phyloP scores from a whole-genome alignment of 2,888 invertebrate species.

The Drosophila trichaetosa region DNA sequence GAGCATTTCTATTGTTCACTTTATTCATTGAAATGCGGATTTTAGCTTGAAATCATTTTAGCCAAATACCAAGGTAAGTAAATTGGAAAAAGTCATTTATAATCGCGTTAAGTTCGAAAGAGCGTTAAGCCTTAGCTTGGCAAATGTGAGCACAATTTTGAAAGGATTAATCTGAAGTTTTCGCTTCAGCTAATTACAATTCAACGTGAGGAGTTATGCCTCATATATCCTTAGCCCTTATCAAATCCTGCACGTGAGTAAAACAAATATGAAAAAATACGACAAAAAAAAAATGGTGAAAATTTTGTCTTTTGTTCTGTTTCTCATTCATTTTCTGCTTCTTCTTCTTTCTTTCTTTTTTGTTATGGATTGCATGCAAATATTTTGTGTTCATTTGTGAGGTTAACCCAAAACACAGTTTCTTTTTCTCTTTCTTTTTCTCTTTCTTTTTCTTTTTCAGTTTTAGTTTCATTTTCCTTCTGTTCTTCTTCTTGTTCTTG shows the following conservation, averaged over 20 bases:
- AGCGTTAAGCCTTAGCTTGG: background rate
- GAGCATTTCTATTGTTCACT: background rate
- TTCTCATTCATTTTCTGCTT: constrained; percentile 24
- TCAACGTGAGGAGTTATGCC: background rate
- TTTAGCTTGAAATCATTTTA: background rate
- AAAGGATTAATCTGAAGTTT: background rate
- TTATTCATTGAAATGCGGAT: background rate
- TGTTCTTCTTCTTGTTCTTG: constrained; percentile 1
- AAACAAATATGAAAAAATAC: background rate
- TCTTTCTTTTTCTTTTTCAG: background rate
- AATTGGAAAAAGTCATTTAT: background rate
- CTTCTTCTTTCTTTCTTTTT: background rate
- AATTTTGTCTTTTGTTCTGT: constrained; percentile 33
- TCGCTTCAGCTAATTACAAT: background rate
- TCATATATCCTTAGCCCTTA: background rate
- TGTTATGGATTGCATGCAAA: constrained; percentile 42
- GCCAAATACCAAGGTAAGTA: background rate
- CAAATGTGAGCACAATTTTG: background rate
- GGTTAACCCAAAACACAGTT: constrained; percentile 26
- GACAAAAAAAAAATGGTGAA: background rate
- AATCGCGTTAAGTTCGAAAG: background rate
- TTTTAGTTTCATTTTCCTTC: too few relatives aligned
- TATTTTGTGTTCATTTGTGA: constrained; percentile 42
- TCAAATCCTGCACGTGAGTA: background rate
- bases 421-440: background rate